These are phyloP conservation scores for Anas flavirostris DNA, from an alignment of 2,797 vertebrate genomes.

Conservation along the genomic window DNA sequence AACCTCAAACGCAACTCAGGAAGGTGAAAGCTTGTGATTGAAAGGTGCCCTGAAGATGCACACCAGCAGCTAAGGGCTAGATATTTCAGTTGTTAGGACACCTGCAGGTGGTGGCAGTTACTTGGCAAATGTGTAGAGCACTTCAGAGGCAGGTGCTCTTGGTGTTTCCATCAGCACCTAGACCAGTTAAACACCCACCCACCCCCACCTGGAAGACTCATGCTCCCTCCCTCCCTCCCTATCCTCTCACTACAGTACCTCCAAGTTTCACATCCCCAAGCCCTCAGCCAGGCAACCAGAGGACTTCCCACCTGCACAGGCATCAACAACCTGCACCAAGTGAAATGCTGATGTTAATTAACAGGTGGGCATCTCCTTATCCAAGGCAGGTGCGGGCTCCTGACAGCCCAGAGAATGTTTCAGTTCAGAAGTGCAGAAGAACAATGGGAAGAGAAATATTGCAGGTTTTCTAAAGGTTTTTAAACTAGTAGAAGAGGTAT, in stretches of 20 bases:
- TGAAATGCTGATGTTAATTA: background rate
- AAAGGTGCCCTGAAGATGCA: background rate
- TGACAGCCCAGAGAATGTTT: background rate
- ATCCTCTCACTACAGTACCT: background rate
- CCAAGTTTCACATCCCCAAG: background rate
- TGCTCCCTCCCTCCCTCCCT: too few relatives aligned
- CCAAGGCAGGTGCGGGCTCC: background rate
- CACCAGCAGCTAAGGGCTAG: background rate
- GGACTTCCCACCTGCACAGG: background rate
- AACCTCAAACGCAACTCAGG: rapidly evolving
- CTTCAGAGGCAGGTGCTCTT: background rate
- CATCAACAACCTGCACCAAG: background rate
- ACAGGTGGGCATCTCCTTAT: background rate
- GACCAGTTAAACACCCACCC: background rate
- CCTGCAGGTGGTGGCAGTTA: background rate
- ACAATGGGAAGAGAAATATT: rapidly evolving
- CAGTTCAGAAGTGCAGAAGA: background rate
- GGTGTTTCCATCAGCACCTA: background rate
- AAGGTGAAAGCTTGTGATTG: background rate
- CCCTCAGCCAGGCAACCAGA: background rate
- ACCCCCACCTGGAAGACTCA: background rate
- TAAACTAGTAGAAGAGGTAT: background rate
- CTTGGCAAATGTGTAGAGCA: background rate
- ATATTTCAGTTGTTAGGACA: background rate
- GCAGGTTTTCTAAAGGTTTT: background rate